Conservation (phyloP, 2,797 vertebrate genomes). For the Leptatherina wallacei region DNA sequence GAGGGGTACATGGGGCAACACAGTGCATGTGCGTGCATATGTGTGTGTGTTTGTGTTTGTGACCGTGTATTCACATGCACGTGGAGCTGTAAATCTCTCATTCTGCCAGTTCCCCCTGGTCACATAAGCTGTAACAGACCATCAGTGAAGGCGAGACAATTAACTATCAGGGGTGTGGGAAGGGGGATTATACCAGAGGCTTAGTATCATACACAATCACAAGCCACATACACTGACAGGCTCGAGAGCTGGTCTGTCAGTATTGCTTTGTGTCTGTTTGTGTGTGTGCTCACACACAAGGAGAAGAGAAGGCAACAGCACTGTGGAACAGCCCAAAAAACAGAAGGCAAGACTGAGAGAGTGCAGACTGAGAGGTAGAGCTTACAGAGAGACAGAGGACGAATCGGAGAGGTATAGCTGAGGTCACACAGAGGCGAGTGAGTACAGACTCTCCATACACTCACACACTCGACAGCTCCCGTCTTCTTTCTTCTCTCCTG, state of each 20-base stretch:
- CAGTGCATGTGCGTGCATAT: constrained; percentile 7
- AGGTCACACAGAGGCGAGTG: constrained; percentile 67
- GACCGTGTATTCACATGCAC: constrained; percentile 43
- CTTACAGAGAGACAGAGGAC: constrained; percentile 39
- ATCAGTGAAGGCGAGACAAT: constrained; percentile 83
- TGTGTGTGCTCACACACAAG: constrained; percentile 37
- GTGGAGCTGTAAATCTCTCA: constrained; percentile 59
- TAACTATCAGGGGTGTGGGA: constrained; percentile 71
- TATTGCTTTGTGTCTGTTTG: constrained; percentile 43
- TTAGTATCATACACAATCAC: constrained; percentile 77
- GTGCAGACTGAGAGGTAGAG: constrained; percentile 48
- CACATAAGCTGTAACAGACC: constrained; percentile 81
- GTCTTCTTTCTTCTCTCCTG: constrained; percentile 36
- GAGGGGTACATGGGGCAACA: constrained; percentile 5
- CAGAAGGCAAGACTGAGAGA: constrained; percentile 40
- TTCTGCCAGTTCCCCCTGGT: constrained; percentile 65
- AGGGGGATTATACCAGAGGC: constrained; percentile 64
- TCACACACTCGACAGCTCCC: constrained; percentile 27
- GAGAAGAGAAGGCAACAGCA: constrained; percentile 40
- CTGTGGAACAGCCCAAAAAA: constrained; percentile 63
- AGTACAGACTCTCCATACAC: constrained; percentile 33
- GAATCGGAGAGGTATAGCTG: constrained; percentile 55
- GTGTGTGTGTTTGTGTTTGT: constrained; percentile 13
- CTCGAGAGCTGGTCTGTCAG: constrained; percentile 59
- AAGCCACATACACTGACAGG: constrained; percentile 57